Conservation (phyloP, 2,113 vertebrate species). For the Choloepus hoffmanni region DNA sequence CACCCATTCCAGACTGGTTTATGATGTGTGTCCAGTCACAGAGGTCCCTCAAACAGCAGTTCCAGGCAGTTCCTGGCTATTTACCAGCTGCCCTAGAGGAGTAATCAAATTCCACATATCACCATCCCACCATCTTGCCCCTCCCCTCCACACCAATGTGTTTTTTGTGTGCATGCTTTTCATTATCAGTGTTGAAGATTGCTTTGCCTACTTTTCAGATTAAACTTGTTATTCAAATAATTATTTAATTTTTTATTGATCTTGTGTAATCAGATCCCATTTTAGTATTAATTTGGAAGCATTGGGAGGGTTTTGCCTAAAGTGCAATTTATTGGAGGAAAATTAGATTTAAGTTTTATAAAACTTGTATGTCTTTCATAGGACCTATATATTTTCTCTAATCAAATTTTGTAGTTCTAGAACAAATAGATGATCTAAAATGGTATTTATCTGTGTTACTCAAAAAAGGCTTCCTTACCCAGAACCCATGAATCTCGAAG, state of each 20-base stretch:
- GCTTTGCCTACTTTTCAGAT: slow-evolving; percentile 88
- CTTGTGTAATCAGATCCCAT: slow-evolving; percentile 90
- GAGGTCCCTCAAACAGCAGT: no score
- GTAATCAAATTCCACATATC: no score
- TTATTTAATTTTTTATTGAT: slow-evolving; percentile 94
- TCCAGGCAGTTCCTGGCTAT: no score
- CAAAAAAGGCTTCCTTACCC: slow-evolving; percentile 72
- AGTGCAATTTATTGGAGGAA: slow-evolving; percentile 78
- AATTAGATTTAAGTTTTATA: slow-evolving; percentile 83
- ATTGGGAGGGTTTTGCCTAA: slow-evolving; percentile 80
- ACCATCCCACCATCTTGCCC: no score
- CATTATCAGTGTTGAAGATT: slow-evolving; percentile 89
- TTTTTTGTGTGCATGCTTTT: slow-evolving; percentile 87
- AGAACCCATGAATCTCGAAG: no score
- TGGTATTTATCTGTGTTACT: slow-evolving; percentile 73
- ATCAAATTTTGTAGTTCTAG: slow-evolving; percentile 76
- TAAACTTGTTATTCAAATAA: slow-evolving; percentile 91
- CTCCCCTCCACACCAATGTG: no score
- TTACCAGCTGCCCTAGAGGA: no score
- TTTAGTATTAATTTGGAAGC: slow-evolving; percentile 85
- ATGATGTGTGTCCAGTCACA: no score
- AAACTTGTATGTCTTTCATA: slow-evolving; percentile 67
- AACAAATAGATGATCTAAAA: slow-evolving; percentile 71
- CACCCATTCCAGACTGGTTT: no score
- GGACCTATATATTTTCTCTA: slow-evolving; percentile 79